Conservation (phyloP, 2,113 vertebrate species). For the Pristiophorus japonicus region DNA sequence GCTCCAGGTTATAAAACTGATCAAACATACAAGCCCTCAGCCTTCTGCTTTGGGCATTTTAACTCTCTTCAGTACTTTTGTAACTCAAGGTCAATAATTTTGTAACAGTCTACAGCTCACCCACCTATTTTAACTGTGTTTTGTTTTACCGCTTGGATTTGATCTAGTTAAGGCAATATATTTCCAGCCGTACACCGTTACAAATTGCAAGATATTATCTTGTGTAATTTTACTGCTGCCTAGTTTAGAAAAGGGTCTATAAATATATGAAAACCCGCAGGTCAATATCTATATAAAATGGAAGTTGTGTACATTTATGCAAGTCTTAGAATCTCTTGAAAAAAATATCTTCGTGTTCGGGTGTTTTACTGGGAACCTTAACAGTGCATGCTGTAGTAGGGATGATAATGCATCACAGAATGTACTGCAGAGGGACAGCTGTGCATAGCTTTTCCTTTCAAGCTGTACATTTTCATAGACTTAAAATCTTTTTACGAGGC, state of each 20-base stretch:
- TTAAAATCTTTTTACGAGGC: not conserved
- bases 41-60: not conserved
- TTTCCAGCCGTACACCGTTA: not conserved
- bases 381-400: not conserved
- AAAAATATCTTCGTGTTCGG: not conserved
- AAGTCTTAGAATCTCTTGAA: not conserved
- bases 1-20: not conserved
- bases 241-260: not conserved
- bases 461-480: not conserved
- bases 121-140: not conserved
- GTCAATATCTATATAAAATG: not conserved
- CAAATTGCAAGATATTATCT: not conserved
- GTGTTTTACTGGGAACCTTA: not conserved
- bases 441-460: not conserved
- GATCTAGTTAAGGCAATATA: not conserved
- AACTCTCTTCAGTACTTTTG: not conserved
- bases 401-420: not conserved
- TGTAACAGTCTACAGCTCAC: not conserved
- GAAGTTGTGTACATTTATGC: not conserved
- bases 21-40: not conserved
- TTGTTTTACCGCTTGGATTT: not conserved
- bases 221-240: not conserved
- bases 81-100: not conserved
- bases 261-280: not conserved
- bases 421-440: not conserved